These are phyloP conservation scores for Pollenia amentaria DNA, from an alignment of 2,888 invertebrate genomes.

Conservation along the genomic window DNA sequence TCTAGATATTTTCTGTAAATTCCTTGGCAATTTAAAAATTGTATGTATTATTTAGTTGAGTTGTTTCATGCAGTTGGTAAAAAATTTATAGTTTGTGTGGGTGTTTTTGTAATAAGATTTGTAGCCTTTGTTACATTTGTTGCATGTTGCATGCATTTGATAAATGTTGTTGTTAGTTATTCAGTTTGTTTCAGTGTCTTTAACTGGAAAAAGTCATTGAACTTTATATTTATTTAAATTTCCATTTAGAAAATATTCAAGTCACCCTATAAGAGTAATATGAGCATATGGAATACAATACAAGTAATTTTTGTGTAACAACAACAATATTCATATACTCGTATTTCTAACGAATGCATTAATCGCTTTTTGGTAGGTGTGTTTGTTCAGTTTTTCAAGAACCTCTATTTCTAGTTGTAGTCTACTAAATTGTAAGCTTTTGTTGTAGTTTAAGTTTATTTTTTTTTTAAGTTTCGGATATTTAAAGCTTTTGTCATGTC, in stretches of 20 bases:
- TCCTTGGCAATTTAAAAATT: neutral
- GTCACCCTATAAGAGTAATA: neutral
- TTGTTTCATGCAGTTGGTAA: neutral
- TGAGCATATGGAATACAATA: too few relatives aligned
- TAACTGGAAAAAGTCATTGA: slow-evolving; percentile 25
- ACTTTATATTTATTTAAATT: slow-evolving; percentile 14
- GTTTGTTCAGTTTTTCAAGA: too few relatives aligned
- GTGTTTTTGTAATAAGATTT: slow-evolving; percentile 27
- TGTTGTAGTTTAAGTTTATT: too few relatives aligned
- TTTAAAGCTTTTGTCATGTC: neutral
- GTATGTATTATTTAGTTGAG: slow-evolving; percentile 20
- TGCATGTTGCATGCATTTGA: slow-evolving; percentile 34
- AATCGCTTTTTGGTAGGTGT: too few relatives aligned
- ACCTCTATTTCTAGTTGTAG: too few relatives aligned
- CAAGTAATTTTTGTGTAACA: too few relatives aligned
- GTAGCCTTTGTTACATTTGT: slow-evolving; percentile 38
- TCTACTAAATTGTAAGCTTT: too few relatives aligned
- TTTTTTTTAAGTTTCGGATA: too few relatives aligned
- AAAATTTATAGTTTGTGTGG: neutral
- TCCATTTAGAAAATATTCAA: neutral
- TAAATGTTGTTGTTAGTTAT: slow-evolving; percentile 2
- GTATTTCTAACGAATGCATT: too few relatives aligned
- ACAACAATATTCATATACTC: too few relatives aligned
- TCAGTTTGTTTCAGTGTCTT: neutral
- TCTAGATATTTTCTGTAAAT: neutral